Percentiles rank a stretch among this genome's conserved stretches.
These are phyloP conservation scores for Dorcus parallelipipedus DNA, from an alignment of 2,888 invertebrate species.

Conservation along the genomic window DNA sequence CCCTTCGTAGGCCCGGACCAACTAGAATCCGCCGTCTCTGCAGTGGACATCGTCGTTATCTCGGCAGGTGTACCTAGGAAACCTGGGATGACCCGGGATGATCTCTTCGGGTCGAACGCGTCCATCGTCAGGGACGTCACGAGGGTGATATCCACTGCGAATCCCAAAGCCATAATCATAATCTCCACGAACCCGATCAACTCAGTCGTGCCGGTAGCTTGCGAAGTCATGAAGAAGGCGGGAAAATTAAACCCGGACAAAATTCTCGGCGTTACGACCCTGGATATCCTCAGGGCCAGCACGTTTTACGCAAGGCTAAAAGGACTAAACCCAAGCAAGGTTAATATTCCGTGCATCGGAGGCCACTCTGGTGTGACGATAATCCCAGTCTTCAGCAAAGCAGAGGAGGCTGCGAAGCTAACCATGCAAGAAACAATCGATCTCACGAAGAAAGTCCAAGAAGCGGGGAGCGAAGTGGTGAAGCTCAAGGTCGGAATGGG, in stretches of 20 bases:
- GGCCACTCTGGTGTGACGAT: conserved; percentile 97
- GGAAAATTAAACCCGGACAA: conserved; percentile 68
- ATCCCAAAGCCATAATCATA: conserved; percentile 48
- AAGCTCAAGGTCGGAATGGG: conserved; percentile 96
- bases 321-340: conserved; percentile 74
- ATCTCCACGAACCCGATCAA: conserved; percentile 53
- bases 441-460: conserved; percentile 87
- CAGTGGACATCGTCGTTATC: conserved; percentile 63
- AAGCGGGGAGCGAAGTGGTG: conserved; percentile 91
- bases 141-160: conserved; percentile 37
- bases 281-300: conserved; percentile 89
- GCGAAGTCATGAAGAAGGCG: conserved; percentile 52
- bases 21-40: conserved; percentile 48
- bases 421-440: conserved; percentile 74
- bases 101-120: conserved; percentile 56
- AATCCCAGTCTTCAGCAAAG: conserved; percentile 88
- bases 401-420: conserved; percentile 63
- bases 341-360: conserved; percentile 87
- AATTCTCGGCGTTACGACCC: conserved; percentile 92
- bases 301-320: conserved; percentile 88
- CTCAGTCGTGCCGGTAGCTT: conserved; percentile 49
- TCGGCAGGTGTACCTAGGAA: conserved; percentile 61
- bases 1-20: conserved; percentile 43
- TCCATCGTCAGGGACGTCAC: conserved; percentile 45
- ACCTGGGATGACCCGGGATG: conserved; percentile 59